Conservation (phyloP, 2,113 vertebrate genomes). For the Sarotherodon lohbergeri region DNA sequence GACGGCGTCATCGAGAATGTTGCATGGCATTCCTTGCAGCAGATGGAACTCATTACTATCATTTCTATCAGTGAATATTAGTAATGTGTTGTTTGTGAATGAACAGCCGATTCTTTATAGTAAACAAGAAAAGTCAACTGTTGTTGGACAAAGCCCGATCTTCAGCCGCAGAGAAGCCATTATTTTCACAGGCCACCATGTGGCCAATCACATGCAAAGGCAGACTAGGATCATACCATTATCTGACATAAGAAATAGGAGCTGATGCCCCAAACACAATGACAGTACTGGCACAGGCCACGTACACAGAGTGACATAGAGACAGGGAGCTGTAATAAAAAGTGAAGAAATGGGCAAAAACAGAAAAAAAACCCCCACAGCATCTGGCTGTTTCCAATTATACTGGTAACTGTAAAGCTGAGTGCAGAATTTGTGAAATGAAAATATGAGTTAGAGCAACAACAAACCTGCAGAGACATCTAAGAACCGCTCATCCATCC, state of each 20-base stretch:
- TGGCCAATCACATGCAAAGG: rapidly evolving
- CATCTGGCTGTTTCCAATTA: neutral
- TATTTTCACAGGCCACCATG: neutral
- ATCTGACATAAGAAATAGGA: neutral
- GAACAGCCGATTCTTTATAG: neutral
- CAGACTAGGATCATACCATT: neutral
- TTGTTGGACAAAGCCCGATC: neutral
- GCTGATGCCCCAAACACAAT: neutral
- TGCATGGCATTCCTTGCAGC: neutral
- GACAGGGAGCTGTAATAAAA: neutral
- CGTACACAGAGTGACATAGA: neutral
- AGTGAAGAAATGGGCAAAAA: neutral
- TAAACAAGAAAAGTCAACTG: neutral
- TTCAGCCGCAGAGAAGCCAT: rapidly evolving
- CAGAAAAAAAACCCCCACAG: rapidly evolving
- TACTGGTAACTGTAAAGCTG: neutral
- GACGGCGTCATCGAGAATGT: neutral
- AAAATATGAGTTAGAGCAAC: neutral
- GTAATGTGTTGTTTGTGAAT: neutral
- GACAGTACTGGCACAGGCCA: neutral
- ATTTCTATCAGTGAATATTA: neutral
- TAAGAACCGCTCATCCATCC: neutral
- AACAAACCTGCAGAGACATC: neutral
- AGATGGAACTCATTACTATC: neutral
- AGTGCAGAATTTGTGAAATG: neutral